Percentiles rank a stretch among this genome's conserved stretches.
Conservation (phyloP, 2,113 vertebrate species). For the Colistium nudipinnis region DNA sequence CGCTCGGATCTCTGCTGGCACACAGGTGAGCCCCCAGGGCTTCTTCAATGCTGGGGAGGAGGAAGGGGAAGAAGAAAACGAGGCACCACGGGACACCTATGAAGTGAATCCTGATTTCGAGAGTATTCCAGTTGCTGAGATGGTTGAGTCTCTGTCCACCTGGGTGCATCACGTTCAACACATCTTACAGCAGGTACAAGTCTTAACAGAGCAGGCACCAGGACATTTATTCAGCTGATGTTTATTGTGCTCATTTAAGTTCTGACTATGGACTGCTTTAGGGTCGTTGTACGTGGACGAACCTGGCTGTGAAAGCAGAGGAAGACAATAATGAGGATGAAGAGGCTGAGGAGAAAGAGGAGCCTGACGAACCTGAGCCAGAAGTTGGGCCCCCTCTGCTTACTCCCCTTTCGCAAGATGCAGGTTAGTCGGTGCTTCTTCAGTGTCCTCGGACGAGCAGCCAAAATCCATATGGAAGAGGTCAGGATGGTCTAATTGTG, state of each 20-base stretch:
- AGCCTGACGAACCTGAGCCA: conserved; percentile 83
- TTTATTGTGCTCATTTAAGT: not conserved
- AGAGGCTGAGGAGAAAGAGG: conserved; percentile 82
- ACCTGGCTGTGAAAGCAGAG: conserved; percentile 82
- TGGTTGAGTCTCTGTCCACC: conserved; percentile 84
- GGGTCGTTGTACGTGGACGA: conserved; percentile 94
- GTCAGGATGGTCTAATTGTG: too few species aligned
- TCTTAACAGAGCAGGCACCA: not conserved
- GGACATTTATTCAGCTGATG: not conserved
- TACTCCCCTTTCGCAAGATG: conserved; percentile 91
- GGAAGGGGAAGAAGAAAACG: conserved; percentile 90
- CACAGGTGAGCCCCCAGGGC: conserved; percentile 91
- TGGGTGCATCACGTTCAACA: conserved; percentile 93
- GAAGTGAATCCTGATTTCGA: conserved; percentile 93
- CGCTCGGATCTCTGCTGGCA: conserved; percentile 92
- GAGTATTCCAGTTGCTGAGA: conserved; percentile 81
- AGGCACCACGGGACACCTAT: conserved; percentile 71
- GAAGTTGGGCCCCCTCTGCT: conserved; percentile 92
- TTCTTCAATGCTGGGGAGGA: conserved; percentile 90
- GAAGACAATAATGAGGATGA: conserved; percentile 82
- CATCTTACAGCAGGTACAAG: conserved; percentile 90
- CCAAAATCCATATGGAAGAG: too few species aligned
- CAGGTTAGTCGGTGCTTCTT: conserved; percentile 78
- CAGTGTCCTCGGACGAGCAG: too few species aligned
- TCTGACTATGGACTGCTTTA: conserved; percentile 47